These are phyloP conservation scores for Hippasteria phrygiana DNA, from an alignment of 53 echinoderm and acorn worm species.

Conservation along the genomic window DNA sequence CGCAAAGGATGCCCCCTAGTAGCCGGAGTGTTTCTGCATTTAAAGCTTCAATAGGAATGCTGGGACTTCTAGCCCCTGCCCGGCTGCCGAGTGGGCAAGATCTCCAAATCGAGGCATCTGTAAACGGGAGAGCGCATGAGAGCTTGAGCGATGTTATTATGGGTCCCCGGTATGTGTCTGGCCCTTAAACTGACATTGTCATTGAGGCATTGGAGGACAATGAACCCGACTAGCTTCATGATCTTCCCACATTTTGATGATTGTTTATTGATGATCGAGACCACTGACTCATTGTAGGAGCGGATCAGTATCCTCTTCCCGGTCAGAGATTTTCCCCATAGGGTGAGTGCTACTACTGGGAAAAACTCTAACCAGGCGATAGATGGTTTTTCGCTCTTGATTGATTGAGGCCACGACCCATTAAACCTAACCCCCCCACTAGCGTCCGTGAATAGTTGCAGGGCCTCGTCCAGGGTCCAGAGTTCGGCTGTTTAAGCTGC, in stretches of 20 bases:
- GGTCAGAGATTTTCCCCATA: neutral
- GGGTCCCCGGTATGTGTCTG: no score
- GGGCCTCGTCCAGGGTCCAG: no score
- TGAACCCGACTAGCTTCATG: neutral
- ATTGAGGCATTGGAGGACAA: neutral
- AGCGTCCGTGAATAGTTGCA: no score
- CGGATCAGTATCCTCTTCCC: neutral
- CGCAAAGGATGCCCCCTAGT: neutral
- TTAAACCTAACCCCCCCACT: no score
- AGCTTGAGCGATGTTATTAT: no score
- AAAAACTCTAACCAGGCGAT: neutral
- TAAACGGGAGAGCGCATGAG: no score
- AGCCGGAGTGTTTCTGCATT: neutral
- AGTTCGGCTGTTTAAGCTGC: no score
- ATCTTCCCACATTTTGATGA: neutral
- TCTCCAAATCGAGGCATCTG: neutral
- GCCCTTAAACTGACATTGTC: neutral
- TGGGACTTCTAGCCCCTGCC: neutral
- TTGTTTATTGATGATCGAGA: neutral
- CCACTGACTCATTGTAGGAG: neutral
- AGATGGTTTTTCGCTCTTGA: no score
- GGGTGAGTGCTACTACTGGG: neutral
- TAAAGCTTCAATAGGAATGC: neutral
- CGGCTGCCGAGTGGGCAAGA: neutral
- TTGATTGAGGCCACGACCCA: no score